Base-by-base conservation (phyloP, 2,888 invertebrate genomes). In the Molorchus minor region DNA sequence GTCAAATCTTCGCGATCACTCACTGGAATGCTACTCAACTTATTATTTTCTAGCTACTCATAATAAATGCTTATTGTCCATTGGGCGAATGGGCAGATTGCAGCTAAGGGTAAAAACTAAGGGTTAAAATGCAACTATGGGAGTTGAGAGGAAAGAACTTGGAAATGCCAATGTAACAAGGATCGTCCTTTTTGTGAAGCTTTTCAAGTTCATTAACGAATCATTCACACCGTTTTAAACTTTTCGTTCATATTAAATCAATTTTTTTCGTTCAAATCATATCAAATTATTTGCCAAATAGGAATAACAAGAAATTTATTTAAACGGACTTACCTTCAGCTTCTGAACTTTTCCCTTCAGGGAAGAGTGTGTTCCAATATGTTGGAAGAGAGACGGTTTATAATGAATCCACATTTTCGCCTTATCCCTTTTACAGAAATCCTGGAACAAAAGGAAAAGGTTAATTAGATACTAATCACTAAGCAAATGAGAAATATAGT, bases 341-440 rank as follows among this genome's bases (percentile, higher is more conserved):
- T 94, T 96, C 77, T 98, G 98, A 52, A 96, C 92, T 85, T 98
- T 98, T 56, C 98, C 98, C 79, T 91, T 93, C 0, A 98, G 84
- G 0, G 98, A 98, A 0, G 98, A 98, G 76, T 94, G 94, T 15
- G 92, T 89, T 2, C 98, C 98, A 61, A 97, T 92, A 76, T 98
- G 98, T 81, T 97, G 96, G 77, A 98, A 98, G 1, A 98, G 83
- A 0, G 96, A 94, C 0, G 93, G 92, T 68, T 93, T 93, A 78
- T 91, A 94, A 74, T 92, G 92, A 4, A 94, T 86, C 87, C 94
- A 92, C 59, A 94, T 85, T 71, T 87, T 85, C 7, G 87, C 85
- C 77, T 93, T 93, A 49, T 88, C 90, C 70, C 86, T 85, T 67
- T 86, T 86, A 75, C 98, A 98, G 65, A 89, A 87, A 84, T 94